Evolutionary conservation across 2,797 vertebrate genomes (phyloP), one percentile per base, ranked within the genome.

Genomic region (Rhabdomys pumilio): DNA sequence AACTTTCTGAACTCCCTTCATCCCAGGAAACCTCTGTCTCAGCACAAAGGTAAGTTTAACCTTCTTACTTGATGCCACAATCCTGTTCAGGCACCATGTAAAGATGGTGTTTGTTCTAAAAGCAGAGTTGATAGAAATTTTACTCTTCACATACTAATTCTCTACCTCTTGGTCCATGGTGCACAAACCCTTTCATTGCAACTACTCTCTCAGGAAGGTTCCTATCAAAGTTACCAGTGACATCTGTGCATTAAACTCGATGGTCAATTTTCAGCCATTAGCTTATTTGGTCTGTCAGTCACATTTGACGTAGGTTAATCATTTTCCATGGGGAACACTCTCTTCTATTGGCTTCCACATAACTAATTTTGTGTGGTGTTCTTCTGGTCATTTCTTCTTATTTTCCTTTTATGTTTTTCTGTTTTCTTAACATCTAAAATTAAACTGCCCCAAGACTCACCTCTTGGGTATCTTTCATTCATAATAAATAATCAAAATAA

Each of bases 371-470:
- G 77, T 69, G 10, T 24, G 10, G 59, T 77, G 41, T 89, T 86
- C 29, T 94, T 91, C 24, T 91, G 17, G 14, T 53, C 59, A 44
- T 97, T 96, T 82, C 41, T 76, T 73, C 72, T 61, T 20, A 93
- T 88, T 91, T 82, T 90, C 31, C 63, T 94, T 92, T 92, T 90
- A 88, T 82, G 20, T 77, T 80, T 93, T 34, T 69, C 94, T 89
- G 55, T 76, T 89, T 92, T 88, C 31, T 61, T 59, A 24, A 47
- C 22, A 55, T 90, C 22, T 75, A 90, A 90, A 86, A 67, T 67
- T 85, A 69, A 13, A 85, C 17, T 38, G 17, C 69, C 20, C 34
- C 3, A 20, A 80, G 34, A 79, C 57, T 84, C 72, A 80, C 11
- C 61, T 41, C 20, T 47, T 4, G 29, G 17, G 0, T 10, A 20